Base-by-base conservation (phyloP, 2,113 vertebrate genomes). In the Myotis davidii region DNA sequence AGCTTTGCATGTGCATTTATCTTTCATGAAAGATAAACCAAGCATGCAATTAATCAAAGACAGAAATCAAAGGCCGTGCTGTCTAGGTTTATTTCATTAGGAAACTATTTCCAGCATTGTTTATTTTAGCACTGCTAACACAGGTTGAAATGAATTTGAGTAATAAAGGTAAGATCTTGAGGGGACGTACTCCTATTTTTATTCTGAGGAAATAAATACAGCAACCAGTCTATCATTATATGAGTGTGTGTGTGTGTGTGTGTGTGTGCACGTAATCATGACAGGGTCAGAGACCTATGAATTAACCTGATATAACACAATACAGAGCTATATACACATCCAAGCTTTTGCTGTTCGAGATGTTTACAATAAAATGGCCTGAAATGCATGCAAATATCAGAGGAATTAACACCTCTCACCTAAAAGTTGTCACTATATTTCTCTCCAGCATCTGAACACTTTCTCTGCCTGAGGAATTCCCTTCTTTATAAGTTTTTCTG, bases 41-140 rank as follows among this genome's bases (percentile, higher is more conserved):
- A 97, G 87, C 95, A 97, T 77, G 95, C 90, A 98, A 98, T 98
- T 98, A 98, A 98, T 98, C 98, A 98, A 94, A 85, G 94, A 97
- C 97, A 97, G 94, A 98, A 97, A 96, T 94, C 94, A 98, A 98
- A 97, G 97, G 96, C 86, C 95, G 87, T 45, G 73, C 90, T 97
- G 95, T 97, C 88, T 83, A 83, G 86, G n/a, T 96, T 94, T 96
- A 97, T 96, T 72, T 98, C 91, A 98, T 97, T 97, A 96, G 85
- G 94, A 98, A 97, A 95, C 45, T 92, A 96, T 96, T 98, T 97
- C 87, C 84, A 98, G 95, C 27, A 88, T 79, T 97, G 91, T 97
- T 98, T 98, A 95, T 97, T 98, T 97, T 95, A 94, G 97, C 84
- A 27, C 84, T 95, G 92, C 72, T 94, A 97, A 91, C 89, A 88